Base-by-base conservation (phyloP, 2,113 vertebrate genomes). In the Hepsetus odoe region DNA sequence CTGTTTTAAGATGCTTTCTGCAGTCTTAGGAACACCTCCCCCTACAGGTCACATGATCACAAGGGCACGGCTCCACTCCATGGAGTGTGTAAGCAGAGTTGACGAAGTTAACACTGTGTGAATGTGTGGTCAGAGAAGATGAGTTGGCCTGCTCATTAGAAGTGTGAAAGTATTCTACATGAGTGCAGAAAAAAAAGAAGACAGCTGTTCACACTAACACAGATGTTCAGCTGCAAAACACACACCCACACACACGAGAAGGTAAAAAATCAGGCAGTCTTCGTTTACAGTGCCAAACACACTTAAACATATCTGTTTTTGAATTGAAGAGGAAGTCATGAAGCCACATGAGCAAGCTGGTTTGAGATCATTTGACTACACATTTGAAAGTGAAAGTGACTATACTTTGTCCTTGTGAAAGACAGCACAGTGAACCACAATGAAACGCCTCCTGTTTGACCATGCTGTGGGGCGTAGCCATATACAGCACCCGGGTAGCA, bases 1-100 rank as follows among this genome's bases (percentile, higher is more conserved):
- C 20, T 11, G 18, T 79, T 26, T 72, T 13, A 49, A 64, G 65
- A 12, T 58, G 65, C 53, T 28, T n/a, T 61, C 75, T 49, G 53
- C 28, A 24, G 8, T 32, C 24, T 28, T 46, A 33, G 9, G 1
- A 12, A 22, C 61, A 22, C 4, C n/a, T 18, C 11, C 61, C 30
- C 28, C 18, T 35, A 38, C 61, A 65, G 61, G 61, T 33, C 20
- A n/a, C 61, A 10, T 1, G 14, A 22, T 9, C 7, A 11, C 2
- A n/a, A 11, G 1, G 10, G 18, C 18, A 9, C 4, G 10, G 30
- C 16, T 18, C 30, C 9, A 8, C 32, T 64, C 61, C 11, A 30
- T 14, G 14, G 24, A 5, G 28, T 5, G 5, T 5, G 14, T 18
- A 28, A 59, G 56, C 56, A 2, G 22, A 4, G 61, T 20, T 18